Evolutionary conservation across 2,888 invertebrate species (phyloP), one percentile per base, ranked within the genome.

Genomic region (Drosophila austrosaltans): DNA sequence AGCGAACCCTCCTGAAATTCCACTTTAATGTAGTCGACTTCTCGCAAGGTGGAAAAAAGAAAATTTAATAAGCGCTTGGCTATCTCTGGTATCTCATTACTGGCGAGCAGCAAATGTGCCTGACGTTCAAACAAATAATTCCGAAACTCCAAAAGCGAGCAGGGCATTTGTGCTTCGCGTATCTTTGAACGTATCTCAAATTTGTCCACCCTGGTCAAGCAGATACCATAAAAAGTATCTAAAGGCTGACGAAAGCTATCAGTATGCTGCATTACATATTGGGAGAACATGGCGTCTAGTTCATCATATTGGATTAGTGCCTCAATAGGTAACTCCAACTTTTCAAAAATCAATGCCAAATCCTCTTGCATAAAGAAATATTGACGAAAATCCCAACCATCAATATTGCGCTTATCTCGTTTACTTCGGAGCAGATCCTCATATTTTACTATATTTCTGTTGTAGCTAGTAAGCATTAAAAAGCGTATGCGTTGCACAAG

Each of bases 241-340:
- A 98, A 94, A 0, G 96, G 95, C 79, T 94, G 94, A 90, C 96
- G 95, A 91, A 98, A 98, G 69, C 94, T 94, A 78, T 98, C 93
- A 98, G 98, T 98, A 69, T 94, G 94, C 66, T 97, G 96, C 89
- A 96, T 95, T 88, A 97, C 97, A 72, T 97, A 98, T 93, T 99
- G 98, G 1, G 98, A 98, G 92, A 99, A 98, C 81, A 99, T 94
- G 60, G 98, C 98, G 93, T 99, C 98, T 89, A 99, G 93, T 93
- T 99, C 99, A 91, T 99, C 99, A 92, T 98, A 99, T 90, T 99
- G 99, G 65, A 99, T 97, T 79, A 99, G 93, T 12, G 98, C 97
- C 93, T 99, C 98, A 79, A 98, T 98, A 90, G 97, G 96, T 76
- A 99, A 93, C 67, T 97, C 97, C 78, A 99, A 93, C 96, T 98